Evolutionary conservation across 2,113 vertebrate species (phyloP).

Genomic region (Glaucomys volans): DNA sequence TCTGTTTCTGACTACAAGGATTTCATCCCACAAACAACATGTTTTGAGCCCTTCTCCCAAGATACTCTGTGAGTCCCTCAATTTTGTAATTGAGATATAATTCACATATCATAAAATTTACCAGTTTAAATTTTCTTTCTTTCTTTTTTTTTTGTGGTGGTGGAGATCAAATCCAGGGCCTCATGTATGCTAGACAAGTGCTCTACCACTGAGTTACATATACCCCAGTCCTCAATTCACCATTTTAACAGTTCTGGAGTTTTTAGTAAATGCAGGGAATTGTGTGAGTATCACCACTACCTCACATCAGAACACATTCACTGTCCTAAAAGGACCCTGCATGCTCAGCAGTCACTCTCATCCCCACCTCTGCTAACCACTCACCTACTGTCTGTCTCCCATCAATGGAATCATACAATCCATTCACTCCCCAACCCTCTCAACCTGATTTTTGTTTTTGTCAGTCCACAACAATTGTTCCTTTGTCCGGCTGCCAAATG

Average conservation of each 20-base stretch:
- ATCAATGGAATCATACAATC: background rate
- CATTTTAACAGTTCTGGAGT: too few species aligned
- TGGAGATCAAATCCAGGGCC: too few species aligned
- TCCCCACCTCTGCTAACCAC: background rate
- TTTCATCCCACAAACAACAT: background rate
- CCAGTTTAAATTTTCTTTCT: too few species aligned
- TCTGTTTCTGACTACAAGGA: background rate
- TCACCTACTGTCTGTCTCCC: background rate
- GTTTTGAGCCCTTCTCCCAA: background rate
- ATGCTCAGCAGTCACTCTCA: too few species aligned
- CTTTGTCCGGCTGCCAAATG: background rate
- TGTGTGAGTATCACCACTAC: too few species aligned
- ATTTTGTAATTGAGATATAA: background rate
- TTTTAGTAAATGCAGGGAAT: too few species aligned
- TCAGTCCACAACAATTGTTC: background rate
- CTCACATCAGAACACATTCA: background rate
- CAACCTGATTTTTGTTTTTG: background rate
- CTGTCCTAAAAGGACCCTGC: too few species aligned
- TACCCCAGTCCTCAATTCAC: too few species aligned
- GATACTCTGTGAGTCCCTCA: background rate
- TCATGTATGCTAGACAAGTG: too few species aligned
- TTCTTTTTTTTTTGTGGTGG: too few species aligned
- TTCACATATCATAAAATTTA: background rate
- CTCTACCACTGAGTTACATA: too few species aligned
- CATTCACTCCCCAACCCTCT: background rate